Percentiles rank a stretch among this genome's conserved stretches.
These are phyloP conservation scores for Aphaenogaster ashmeadi DNA, from an alignment of 1,140 invertebrate species.

Conservation along the genomic window DNA sequence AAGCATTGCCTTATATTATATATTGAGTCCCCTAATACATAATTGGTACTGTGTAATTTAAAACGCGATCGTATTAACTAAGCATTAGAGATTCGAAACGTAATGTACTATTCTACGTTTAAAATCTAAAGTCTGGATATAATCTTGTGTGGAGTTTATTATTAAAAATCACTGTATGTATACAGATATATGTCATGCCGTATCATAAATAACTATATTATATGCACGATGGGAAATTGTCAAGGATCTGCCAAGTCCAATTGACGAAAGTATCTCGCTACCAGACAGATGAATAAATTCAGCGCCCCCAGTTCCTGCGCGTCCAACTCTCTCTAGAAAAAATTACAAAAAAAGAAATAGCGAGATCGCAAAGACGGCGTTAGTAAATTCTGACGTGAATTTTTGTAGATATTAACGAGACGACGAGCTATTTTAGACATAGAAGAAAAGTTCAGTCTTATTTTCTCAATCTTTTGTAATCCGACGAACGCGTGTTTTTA, in stretches of 20 bases:
- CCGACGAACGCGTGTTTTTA: slow-evolving; percentile 50
- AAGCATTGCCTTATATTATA: slow-evolving; percentile 67
- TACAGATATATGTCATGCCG: slow-evolving; percentile 60
- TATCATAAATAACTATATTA: slow-evolving; percentile 63
- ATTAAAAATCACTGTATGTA: slow-evolving; percentile 30
- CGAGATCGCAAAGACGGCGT: background rate
- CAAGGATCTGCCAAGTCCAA: slow-evolving; percentile 88
- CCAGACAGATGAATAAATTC: slow-evolving; percentile 89
- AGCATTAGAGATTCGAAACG: background rate
- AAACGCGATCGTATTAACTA: background rate
- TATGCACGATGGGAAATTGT: slow-evolving; percentile 66
- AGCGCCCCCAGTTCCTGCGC: slow-evolving; percentile 85
- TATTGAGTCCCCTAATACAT: background rate
- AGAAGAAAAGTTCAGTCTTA: slow-evolving; percentile 67
- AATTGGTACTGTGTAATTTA: slow-evolving; percentile 37
- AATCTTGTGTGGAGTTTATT: slow-evolving; percentile 42
- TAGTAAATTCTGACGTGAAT: slow-evolving; percentile 37
- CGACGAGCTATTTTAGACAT: slow-evolving; percentile 34
- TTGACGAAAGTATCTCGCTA: slow-evolving; percentile 89
- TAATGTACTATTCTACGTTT: slow-evolving; percentile 1
- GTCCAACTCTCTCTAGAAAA: slow-evolving; percentile 83
- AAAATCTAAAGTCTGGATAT: background rate
- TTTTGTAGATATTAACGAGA: slow-evolving; percentile 40
- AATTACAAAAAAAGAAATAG: slow-evolving; percentile 45
- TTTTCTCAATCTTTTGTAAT: slow-evolving; percentile 62